Base-by-base conservation (phyloP, 2,888 invertebrate genomes). In the Pandemis corylana region DNA sequence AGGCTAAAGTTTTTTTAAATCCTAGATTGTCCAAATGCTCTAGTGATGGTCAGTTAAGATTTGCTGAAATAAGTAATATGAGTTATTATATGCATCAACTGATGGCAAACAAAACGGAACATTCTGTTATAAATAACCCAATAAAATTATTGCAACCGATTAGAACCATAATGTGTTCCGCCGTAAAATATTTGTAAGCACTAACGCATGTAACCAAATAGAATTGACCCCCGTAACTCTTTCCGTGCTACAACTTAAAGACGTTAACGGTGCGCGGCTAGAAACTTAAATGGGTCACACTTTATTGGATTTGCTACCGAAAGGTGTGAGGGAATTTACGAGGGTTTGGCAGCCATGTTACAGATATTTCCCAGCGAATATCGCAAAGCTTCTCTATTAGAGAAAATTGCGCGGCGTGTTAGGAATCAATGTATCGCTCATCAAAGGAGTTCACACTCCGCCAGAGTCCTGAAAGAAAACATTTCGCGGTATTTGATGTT, bases 271-370 rank as follows among this genome's bases (percentile, higher is more conserved):
- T 72, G 78, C 76, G 77, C 76, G 76, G 81, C 77, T 77, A 59
- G 79, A 46, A 74, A 77, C 76, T 81, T 81, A 80, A 80, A 82
- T 82, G 76, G 78, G 74, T 82, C 80, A 82, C 79, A 78, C 80
- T 78, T 69, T 70, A 74, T 78, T 81, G 78, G 81, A 75, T 71
- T 75, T 71, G 44, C 62, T 67, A 63, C 67, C 71, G 41, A 70
- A 74, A 78, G 77, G 79, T 79, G 78, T 73, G 78, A 77, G 78
- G 49, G 74, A 71, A 80, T 80, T 81, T 79, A 79, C 78, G 78
- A 72, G 73, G 77, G 79, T 76, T 76, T 76, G 76, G 78, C 73
- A 79, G 72, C 77, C 76, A 76, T 78, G 78, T 78, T 78, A 69
- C 74, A 80, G 78, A 78, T 77, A 78, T 78, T 78, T 79, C 72